phyloP scores from a whole-genome alignment of 2,113 vertebrate species.

The Sceloporus tristichus region DNA sequence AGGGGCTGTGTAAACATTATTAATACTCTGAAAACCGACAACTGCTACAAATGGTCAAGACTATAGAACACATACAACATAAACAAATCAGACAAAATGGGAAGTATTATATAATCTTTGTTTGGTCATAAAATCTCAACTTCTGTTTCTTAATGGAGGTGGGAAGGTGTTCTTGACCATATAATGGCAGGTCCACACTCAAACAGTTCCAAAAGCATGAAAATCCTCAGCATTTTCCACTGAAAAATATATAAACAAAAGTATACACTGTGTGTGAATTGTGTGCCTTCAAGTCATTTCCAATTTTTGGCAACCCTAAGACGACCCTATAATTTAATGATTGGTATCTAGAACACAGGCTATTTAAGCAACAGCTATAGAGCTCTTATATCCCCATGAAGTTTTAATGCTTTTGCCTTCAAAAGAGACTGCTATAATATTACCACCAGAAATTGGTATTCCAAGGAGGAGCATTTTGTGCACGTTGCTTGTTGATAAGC shows the following conservation, averaged over 20 bases:
- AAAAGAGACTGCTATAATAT: conserved; percentile 29
- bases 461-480: conserved; percentile 36
- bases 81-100: neutral
- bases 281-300: no score
- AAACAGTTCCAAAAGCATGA: neutral
- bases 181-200: neutral
- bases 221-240: neutral
- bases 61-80: neutral
- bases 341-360: neutral
- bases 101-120: no score
- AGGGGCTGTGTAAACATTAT: no score
- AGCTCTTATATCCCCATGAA: conserved; percentile 21
- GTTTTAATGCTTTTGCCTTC: conserved; percentile 17
- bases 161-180: neutral
- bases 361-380: conserved; percentile 3
- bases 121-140: no score
- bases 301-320: no score
- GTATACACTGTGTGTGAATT: neutral
- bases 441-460: conserved; percentile 8
- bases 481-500: conserved; percentile 49
- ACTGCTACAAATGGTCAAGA: neutral
- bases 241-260: conserved; percentile 39
- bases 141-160: neutral
- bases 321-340: neutral
- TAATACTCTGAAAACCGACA: neutral